phyloP scores from a whole-genome alignment of 2,888 invertebrate species.

The Mythimna ferrago region DNA sequence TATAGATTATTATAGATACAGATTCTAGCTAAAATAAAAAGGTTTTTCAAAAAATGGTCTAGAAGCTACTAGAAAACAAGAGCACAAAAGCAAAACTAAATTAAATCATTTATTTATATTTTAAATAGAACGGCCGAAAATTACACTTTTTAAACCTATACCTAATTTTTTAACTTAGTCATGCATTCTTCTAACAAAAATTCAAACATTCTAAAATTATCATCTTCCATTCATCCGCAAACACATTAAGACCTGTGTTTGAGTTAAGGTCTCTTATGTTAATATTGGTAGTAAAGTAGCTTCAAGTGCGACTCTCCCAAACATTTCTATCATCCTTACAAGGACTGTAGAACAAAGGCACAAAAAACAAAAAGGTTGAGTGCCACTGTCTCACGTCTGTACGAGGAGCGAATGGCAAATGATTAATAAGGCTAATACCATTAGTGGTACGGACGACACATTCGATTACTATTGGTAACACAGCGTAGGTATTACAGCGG shows the following conservation, averaged over 20 bases:
- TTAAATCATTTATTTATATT: no score
- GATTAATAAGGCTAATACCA: slow-evolving; percentile 88
- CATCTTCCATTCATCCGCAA: no score
- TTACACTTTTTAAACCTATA: no score
- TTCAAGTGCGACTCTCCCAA: no score
- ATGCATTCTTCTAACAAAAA: no score
- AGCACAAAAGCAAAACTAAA: not conserved
- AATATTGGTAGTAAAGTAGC: not conserved
- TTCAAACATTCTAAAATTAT: no score
- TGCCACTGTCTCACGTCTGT: slow-evolving; percentile 62
- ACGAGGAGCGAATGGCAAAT: slow-evolving; percentile 88
- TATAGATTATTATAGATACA: no score
- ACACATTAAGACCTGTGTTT: no score
- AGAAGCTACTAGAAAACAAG: not conserved
- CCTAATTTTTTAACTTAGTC: no score
- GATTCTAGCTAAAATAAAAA: no score
- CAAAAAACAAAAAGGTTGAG: slow-evolving; percentile 70
- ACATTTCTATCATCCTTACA: not conserved
- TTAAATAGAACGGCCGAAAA: no score
- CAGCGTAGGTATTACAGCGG: slow-evolving; percentile 37
- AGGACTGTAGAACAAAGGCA: not conserved
- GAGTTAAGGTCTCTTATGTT: no score
- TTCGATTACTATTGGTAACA: slow-evolving; percentile 73
- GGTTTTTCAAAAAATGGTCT: not conserved
- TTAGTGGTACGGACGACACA: slow-evolving; percentile 78